Evolutionary conservation across 92 coral and sea anemone genomes (phyloP), one percentile per base, ranked within the genome.

Genomic region (Nematostella vectensis): DNA sequence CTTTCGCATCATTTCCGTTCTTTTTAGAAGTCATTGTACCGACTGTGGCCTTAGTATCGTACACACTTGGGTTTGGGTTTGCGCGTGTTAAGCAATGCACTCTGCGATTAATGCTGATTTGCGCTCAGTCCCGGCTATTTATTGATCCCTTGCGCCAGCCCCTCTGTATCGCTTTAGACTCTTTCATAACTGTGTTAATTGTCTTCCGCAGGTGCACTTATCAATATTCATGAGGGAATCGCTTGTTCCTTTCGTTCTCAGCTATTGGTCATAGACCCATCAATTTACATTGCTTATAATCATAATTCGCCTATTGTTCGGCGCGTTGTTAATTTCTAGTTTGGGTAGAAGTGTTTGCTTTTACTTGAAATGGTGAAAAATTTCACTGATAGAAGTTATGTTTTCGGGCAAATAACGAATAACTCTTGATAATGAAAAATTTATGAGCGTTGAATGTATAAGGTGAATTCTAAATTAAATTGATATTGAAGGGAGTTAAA

Each of bases 181-280:
- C 67, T 72, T 72, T 84, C 71, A 59, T 74, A 78, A 85, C 59
- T 75, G 79, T 66, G 58, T 48, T 71, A 67, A 67, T 80, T 85
- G 75, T 88, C n/a, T 75, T 61, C 59, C 63, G 88, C 95, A 85
- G 95, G 95, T 85, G 95, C 83, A 75, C 82, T 67, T 67, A 61
- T 70, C 70, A 80, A 43, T 61, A 76, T 76, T 68, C 71, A 76
- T 26, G 58, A 56, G 56, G 74, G 71, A 61, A 59, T 48, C 55
- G 38, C 67, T 31, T 62, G 54, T 11, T 29, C 4, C 45, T 26
- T 49, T 28, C 43, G 72, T 76, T 62, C 67, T 25, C 76, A 55
- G 3, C 76, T 50, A 76, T 76, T 76, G 82, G 82, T 51, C 56
- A 28, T 48, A 15, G 8, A 15, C 21, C 51, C 51, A 4, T 8